Conservation (phyloP, 2,797 vertebrate species). For the Xenentodon cancila region DNA sequence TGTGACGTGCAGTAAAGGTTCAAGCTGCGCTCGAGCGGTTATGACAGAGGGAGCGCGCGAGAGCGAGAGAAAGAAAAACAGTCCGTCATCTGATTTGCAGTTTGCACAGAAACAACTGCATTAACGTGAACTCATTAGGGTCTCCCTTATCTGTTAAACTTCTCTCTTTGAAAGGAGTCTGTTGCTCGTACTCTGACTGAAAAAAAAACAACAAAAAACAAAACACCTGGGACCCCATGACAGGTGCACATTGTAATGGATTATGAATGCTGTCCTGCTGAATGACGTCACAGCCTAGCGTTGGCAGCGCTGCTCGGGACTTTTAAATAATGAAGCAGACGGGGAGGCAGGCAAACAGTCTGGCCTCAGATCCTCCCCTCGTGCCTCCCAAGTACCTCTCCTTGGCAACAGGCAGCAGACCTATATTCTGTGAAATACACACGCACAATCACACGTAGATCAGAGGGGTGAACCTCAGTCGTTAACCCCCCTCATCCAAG, state of each 20-base stretch:
- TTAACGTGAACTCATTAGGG: constrained; percentile 36
- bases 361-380: constrained; percentile 29
- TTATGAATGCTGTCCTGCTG: constrained; percentile 1
- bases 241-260: constrained; percentile 1
- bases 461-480: constrained; percentile 24
- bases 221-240: constrained; percentile 3
- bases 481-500: not conserved
- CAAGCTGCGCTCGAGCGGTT: constrained; percentile 42
- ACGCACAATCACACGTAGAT: constrained; percentile 36
- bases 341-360: constrained; percentile 24
- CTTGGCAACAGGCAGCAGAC: constrained; percentile 78
- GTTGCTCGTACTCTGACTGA: too few species aligned
- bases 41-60: too few species aligned
- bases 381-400: constrained; percentile 49
- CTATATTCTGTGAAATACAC: constrained; percentile 53
- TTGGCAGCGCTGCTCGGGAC: constrained; percentile 13
- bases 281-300: constrained; percentile 17
- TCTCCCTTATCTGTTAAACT: not conserved
- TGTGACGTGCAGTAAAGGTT: not conserved
- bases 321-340: constrained; percentile 41
- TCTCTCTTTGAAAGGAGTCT: not conserved
- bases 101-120: not conserved
- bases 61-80: not conserved
- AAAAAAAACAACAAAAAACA: too few species aligned
- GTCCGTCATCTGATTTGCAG: not conserved